Evolutionary conservation across 1,140 invertebrate species (phyloP).

Genomic region (Oncopodura yosiiana): DNA sequence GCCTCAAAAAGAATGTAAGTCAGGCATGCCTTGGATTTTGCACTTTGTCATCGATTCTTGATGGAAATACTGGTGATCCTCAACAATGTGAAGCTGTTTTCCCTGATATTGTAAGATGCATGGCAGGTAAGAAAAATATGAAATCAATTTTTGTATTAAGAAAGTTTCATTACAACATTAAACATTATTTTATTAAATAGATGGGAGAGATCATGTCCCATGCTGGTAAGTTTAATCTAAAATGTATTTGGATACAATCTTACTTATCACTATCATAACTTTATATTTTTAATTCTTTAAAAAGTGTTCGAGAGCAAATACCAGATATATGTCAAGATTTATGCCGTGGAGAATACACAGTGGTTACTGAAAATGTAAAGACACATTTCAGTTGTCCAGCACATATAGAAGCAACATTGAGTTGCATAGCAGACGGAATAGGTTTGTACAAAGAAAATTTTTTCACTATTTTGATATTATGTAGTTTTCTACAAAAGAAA

Average conservation of each 20-base stretch:
- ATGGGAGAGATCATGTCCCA: conserved; percentile 70
- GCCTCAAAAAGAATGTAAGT: conserved; percentile 55
- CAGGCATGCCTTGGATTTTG: conserved; percentile 63
- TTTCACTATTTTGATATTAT: too few species aligned
- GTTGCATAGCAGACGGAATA: conserved; percentile 68
- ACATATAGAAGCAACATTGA: conserved; percentile 67
- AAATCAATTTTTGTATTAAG: too few species aligned
- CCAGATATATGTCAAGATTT: conserved; percentile 74
- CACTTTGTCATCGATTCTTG: conserved; percentile 67
- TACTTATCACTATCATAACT: too few species aligned
- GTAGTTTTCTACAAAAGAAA: too few species aligned
- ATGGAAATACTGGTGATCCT: conserved; percentile 65
- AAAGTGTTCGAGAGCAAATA: conserved; percentile 62
- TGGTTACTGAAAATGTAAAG: conserved; percentile 69
- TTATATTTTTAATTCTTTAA: too few species aligned
- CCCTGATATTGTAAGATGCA: conserved; percentile 58
- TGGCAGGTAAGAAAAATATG: conserved; percentile 44
- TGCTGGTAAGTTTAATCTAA: too few species aligned
- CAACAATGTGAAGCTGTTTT: conserved; percentile 67
- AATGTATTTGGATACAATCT: too few species aligned
- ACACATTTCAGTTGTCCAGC: conserved; percentile 71
- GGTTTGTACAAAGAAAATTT: conserved; percentile 48
- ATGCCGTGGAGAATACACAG: conserved; percentile 70
- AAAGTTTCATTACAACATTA: too few species aligned
- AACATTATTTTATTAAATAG: conserved; percentile 40